Conservation (phyloP, 2,888 invertebrate genomes). For the Andrena haemorrhoa region DNA sequence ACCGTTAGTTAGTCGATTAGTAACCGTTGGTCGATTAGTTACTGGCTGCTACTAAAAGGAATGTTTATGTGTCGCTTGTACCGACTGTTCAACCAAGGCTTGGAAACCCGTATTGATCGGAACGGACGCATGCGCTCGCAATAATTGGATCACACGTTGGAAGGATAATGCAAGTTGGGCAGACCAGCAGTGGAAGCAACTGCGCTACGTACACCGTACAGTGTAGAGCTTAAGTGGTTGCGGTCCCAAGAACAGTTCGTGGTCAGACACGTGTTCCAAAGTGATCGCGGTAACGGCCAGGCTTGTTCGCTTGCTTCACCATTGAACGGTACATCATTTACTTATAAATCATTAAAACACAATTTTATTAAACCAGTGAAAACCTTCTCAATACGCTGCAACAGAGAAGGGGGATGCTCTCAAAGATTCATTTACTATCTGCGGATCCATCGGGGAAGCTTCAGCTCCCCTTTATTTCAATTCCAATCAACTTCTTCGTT, state of each 20-base stretch:
- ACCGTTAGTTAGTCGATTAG: too few relatives aligned
- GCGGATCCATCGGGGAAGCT: too few relatives aligned
- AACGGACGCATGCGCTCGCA: constrained; percentile 73
- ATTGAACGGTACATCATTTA: constrained; percentile 40
- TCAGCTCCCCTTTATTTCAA: neutral
- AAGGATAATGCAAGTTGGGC: constrained; percentile 61
- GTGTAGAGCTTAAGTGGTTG: constrained; percentile 55
- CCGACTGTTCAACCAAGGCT: constrained; percentile 34
- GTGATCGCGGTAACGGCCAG: constrained; percentile 46
- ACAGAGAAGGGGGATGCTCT: neutral
- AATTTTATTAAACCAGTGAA: neutral
- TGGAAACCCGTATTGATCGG: constrained; percentile 74
- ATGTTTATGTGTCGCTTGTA: constrained; percentile 21
- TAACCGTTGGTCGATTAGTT: constrained; percentile 37
- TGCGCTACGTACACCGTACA: constrained; percentile 60
- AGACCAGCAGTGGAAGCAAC: constrained; percentile 53
- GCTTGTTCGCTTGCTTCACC: constrained; percentile 18
- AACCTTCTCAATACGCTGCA: neutral
- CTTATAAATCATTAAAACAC: neutral
- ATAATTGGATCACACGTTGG: constrained; percentile 72
- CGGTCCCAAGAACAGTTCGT: constrained; percentile 57
- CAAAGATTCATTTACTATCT: neutral
- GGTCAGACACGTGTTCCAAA: constrained; percentile 69
- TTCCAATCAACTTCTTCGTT: too few relatives aligned
- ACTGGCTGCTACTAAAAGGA: constrained; percentile 1